A percentile compares a stretch with the other conserved stretches of the same genome.
phyloP scores from a whole-genome alignment of 2,888 invertebrate species.

The Quadroppia sp. region DNA sequence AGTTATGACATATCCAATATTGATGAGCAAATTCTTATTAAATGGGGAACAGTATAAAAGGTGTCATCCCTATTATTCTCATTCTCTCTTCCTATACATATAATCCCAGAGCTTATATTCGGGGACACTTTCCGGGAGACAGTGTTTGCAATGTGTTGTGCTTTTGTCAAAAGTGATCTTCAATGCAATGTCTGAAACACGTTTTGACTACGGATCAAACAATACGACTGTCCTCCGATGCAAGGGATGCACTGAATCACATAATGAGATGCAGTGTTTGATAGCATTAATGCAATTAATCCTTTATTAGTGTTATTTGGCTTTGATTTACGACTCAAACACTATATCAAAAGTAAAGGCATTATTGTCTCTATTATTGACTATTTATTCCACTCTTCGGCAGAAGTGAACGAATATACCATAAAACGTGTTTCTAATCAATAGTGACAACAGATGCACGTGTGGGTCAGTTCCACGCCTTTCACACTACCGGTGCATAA shows the following conservation, averaged over 20 bases:
- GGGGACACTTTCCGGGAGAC: background rate
- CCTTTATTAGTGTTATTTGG: background rate
- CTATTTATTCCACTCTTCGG: background rate
- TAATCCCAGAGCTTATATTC: background rate
- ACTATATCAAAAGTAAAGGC: background rate
- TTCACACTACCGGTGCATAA: no score
- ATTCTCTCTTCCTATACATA: background rate
- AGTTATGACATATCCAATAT: conserved; percentile 5
- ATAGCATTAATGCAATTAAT: conserved; percentile 10
- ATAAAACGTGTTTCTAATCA: background rate
- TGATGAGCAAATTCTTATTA: conserved; percentile 7
- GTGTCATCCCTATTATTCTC: conserved; percentile 17
- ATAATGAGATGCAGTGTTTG: no score
- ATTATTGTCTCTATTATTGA: conserved; percentile 10
- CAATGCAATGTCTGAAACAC: background rate
- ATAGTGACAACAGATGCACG: conserved; percentile 6
- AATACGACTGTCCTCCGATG: background rate
- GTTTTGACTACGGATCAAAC: background rate
- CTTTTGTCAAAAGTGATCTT: background rate
- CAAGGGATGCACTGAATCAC: background rate
- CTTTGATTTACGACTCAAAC: conserved; percentile 9
- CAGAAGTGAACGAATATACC: background rate
- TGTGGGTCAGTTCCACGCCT: conserved; percentile 13
- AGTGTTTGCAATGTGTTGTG: background rate
- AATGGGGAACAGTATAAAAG: background rate